Evolutionary conservation across 2,797 vertebrate genomes (phyloP).

Genomic region (Stomatorhinus walkeri): DNA sequence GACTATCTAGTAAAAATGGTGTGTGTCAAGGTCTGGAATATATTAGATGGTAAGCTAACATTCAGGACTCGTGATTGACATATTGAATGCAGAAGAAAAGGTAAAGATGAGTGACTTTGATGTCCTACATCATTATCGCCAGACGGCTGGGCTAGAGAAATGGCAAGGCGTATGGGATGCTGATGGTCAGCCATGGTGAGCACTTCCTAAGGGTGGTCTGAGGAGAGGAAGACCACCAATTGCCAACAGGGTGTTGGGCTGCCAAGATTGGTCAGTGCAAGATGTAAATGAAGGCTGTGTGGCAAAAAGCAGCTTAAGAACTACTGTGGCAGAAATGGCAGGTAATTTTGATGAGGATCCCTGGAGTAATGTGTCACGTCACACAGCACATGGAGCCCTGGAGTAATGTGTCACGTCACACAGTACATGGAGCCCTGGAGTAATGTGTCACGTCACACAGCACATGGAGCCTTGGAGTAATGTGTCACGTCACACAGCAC

Average conservation of each 20-base stretch:
- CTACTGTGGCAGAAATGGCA: not conserved
- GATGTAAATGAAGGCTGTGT: not conserved
- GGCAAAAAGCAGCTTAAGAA: not conserved
- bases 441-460: no score
- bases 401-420: no score
- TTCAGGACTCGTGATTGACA: not conserved
- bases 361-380: no score
- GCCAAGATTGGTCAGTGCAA: not conserved
- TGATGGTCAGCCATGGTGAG: not conserved
- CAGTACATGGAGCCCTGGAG: no score
- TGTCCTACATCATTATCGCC: not conserved
- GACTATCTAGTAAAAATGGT: not conserved
- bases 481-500: no score
- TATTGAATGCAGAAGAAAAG: not conserved
- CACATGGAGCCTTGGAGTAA: no score
- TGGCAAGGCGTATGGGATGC: not conserved
- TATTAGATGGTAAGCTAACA: not conserved
- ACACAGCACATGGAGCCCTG: no score
- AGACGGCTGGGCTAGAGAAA: not conserved
- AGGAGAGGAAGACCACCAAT: no score
- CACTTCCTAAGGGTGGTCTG: no score
- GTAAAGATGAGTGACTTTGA: not conserved
- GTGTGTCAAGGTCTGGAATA: not conserved
- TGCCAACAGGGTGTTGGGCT: not conserved
- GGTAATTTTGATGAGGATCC: not conserved